These are phyloP conservation scores for Alethe diademata DNA, from an alignment of 2,113 vertebrate genomes.

Conservation along the genomic window DNA sequence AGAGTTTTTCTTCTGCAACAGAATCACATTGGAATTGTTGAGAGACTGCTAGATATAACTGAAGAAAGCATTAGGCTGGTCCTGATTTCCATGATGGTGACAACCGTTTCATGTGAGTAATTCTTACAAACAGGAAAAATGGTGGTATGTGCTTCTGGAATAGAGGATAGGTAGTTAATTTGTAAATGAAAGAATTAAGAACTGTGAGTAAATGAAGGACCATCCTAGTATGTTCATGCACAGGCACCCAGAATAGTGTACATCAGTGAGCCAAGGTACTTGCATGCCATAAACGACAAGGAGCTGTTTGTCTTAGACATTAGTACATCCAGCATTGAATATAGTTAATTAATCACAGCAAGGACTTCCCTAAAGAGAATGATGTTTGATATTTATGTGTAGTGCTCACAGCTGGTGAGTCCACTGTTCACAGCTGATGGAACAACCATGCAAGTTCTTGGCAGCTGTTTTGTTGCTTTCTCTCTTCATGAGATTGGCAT, in stretches of 20 bases:
- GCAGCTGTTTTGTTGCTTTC: neutral
- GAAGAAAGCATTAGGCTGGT: neutral
- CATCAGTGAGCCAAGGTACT: neutral
- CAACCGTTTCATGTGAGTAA: neutral
- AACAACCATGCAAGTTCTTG: neutral
- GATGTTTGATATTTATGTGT: neutral
- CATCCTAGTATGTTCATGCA: neutral
- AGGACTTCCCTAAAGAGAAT: neutral
- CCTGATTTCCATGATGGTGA: neutral
- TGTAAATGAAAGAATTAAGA: neutral
- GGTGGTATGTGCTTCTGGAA: neutral
- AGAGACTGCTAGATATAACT: neutral
- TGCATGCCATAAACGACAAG: neutral
- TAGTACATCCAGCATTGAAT: neutral
- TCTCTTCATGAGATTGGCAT: neutral
- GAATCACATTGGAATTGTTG: neutral
- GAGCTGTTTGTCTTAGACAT: neutral
- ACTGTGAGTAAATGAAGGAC: neutral
- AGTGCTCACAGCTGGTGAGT: neutral
- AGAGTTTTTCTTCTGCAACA: neutral
- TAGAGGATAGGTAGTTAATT: neutral
- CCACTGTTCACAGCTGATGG: neutral
- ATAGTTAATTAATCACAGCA: neutral
- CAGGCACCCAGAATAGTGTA: neutral
- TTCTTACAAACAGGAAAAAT: neutral